These are phyloP conservation scores for Penelope pileata DNA, from an alignment of 2,113 vertebrate species.

Conservation along the genomic window DNA sequence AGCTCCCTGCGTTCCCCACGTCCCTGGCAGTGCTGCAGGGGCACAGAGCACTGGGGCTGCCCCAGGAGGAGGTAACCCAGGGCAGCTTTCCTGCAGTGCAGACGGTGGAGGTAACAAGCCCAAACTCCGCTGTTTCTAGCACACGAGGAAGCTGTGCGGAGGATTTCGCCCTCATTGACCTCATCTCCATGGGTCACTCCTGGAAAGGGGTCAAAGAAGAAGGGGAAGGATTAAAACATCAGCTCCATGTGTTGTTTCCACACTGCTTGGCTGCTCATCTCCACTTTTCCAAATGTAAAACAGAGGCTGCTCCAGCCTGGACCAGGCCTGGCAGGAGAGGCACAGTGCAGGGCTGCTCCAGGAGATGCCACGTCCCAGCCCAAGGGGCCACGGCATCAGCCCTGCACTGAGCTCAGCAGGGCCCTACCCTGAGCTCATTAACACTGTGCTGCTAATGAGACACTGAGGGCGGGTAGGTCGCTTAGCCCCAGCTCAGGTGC, in stretches of 20 bases:
- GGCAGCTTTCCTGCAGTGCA: not conserved
- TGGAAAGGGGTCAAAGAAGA: not conserved
- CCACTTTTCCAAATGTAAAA: not conserved
- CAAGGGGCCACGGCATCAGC: rapidly evolving
- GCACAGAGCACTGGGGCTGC: too few species aligned
- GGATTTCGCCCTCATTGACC: not conserved
- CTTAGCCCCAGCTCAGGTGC: not conserved
- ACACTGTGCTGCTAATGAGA: not conserved
- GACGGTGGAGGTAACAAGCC: not conserved
- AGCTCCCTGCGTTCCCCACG: not conserved
- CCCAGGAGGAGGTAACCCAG: not conserved
- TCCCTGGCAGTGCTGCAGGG: too few species aligned
- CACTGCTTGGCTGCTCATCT: not conserved
- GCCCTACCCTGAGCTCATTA: rapidly evolving
- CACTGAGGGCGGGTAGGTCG: not conserved
- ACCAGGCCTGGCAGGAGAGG: not conserved
- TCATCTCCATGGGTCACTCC: not conserved
- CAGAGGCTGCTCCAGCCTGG: not conserved
- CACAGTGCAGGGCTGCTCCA: not conserved
- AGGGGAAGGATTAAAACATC: not conserved
- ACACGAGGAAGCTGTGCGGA: not conserved
- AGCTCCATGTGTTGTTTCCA: rapidly evolving
- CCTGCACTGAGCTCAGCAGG: not conserved
- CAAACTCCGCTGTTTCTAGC: not conserved
- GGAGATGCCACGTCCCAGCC: not conserved